Evolutionary conservation across 2,113 vertebrate genomes (phyloP), one percentile per base, ranked within the genome.

Genomic region (Raja brachyura): DNA sequence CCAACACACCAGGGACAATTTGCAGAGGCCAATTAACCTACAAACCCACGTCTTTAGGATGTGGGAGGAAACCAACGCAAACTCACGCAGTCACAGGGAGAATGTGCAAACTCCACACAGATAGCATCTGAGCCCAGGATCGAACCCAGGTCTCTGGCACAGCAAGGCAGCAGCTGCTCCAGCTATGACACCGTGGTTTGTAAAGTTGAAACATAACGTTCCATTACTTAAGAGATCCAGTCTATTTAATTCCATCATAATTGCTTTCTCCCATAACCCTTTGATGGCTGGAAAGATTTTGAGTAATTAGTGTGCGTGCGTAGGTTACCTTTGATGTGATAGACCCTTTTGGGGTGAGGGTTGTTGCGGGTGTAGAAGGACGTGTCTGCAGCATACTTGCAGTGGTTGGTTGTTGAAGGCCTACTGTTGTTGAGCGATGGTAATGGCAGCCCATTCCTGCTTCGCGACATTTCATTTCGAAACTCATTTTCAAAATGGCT

Each of bases 271-370:
- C 9, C 61, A 73, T 14, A 85, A 61, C 13, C 11, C 10, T 48
- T 48, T 86, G 83, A 63, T 28, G 4, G 56, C n/a, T 31, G 5
- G 14, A 59, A 88, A 61, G 11, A 3, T 2, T 22, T 31, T 11
- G 13, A 66, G 28, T 5, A 3, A 8, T n/a, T 31, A n/a, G 25
- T 61, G 59, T 88, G 28, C 1, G 5, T n/a, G 25, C 25, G 31
- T 7, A 6, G 59, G 78, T 95, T 94, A 96, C 95, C 95, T 96
- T 93, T 94, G 39, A 96, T 95, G 79, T 96, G 95, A 68, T 93
- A 93, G 22, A 96, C 95, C 81, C 94, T 94, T 93, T 94, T 94
- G 28, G 95, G 94, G 70, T 96, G 96, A 54, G 96, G 95, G 0
- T 93, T 75, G 4, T 96, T 95, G 63, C 96, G 94, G 93, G 94